Evolutionary conservation across 2,113 vertebrate species (phyloP), one percentile per base, ranked within the genome.

Genomic region (Ia io): DNA sequence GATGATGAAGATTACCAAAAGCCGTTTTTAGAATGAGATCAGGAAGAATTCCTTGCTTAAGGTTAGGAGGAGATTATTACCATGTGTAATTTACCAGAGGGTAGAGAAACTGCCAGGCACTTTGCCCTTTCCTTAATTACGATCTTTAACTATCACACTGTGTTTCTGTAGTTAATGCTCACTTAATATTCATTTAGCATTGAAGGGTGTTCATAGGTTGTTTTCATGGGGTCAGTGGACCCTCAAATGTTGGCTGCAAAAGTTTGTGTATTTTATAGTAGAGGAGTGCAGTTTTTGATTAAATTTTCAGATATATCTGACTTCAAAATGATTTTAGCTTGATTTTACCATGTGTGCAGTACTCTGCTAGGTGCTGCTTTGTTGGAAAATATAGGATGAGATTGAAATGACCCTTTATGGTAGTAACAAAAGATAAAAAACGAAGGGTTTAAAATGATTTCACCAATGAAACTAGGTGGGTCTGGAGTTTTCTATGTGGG

Each of bases 1-100:
- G 37, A 79, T 89, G 28, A n/a, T 93, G n/a, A 93, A 88, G 71
- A 61, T 71, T 35, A 83, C 28, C 61, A 56, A 56, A 88, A 90
- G 73, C 44, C n/a, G 56, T 59, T 96, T 95, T 89, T 71, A 89
- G 79, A 79, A 89, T 70, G 76, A 96, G n/a, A n/a, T 51, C 63
- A 67, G 37, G 37, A 84, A 91, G 61, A 80, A 65, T 69, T 94
- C 9, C 71, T 40, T 77, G 28, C 30, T 56, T 7, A 53, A 84
- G 35, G 49, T 93, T 91, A 76, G 49, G 42, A 77, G 44, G 76
- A 89, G 73, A 63, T 83, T 80, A 35, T 92, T 93, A 79, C 30
- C 11, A 1, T 47, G 78, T 51, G 49, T 51, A 63, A 18, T 89
- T 84, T 89, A 35, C 85, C 44, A 83, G 79, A 73, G 42, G 40